Conservation (phyloP, 2,113 vertebrate genomes). For the Calyptomena viridis region DNA sequence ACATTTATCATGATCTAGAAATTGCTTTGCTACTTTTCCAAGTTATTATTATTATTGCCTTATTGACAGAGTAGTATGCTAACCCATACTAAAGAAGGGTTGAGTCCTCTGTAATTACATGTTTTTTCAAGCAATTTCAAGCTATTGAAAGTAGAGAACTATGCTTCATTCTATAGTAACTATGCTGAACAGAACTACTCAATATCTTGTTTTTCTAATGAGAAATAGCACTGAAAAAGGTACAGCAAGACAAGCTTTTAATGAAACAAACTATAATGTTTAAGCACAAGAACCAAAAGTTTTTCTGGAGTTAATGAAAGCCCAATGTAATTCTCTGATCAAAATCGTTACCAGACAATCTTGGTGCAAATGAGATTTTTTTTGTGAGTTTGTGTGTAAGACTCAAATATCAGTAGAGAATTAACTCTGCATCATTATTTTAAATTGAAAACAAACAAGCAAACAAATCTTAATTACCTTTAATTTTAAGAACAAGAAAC, state of each 20-base stretch:
- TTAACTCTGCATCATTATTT: constrained; percentile 34
- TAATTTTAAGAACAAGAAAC: constrained; percentile 27
- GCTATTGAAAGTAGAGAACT: not conserved
- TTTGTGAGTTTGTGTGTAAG: not conserved
- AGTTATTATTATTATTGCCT: constrained; percentile 16
- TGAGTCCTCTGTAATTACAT: not conserved
- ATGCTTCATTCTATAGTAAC: not conserved
- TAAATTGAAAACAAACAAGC: constrained; percentile 49
- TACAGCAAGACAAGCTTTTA: not conserved
- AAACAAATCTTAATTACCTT: constrained; percentile 41
- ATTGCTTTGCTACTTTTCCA: constrained; percentile 8
- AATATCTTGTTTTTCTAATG: not conserved
- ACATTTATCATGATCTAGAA: not conserved
- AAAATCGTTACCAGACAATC: not conserved
- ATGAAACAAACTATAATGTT: not conserved
- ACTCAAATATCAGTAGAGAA: not conserved
- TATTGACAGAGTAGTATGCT: not conserved
- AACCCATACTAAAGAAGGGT: not conserved
- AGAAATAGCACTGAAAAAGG: not conserved
- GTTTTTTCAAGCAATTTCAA: not conserved
- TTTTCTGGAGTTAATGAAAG: constrained; percentile 22
- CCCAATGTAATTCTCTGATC: not conserved
- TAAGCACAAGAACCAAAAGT: not conserved
- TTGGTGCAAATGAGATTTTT: not conserved
- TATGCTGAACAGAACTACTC: not conserved